Evolutionary conservation across 2,797 vertebrate genomes (phyloP), one percentile per base, ranked within the genome.

Genomic region (Parambassis ranga): DNA sequence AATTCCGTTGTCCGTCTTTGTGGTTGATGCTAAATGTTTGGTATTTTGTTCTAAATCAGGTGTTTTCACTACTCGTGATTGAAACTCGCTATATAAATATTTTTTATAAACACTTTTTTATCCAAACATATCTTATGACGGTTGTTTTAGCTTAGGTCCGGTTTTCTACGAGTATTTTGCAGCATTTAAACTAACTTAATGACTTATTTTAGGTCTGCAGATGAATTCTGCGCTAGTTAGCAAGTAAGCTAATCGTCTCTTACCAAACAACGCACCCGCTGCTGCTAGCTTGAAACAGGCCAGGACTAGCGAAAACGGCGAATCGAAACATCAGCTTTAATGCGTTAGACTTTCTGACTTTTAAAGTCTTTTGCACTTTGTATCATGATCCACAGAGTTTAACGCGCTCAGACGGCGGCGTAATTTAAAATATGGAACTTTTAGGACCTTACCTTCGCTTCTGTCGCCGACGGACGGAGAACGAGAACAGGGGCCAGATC

Each of bases 401-500:
- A 3, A n/a, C 5, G 5, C 0, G 1, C 13, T 14, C 9, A 47
- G 23, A 22, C 38, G 27, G 11, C 46, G n/a, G 6, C 5, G 26
- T 46, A 33, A 69, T 62, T 69, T 65, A 56, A 52, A 80, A 63
- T 58, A 73, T 68, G 63, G 56, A 88, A 77, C 92, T 93, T 90
- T 86, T 69, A 92, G 92, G 93, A 93, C 92, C 91, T 93, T 92
- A 93, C 90, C 90, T 87, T 80, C 31, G 28, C 19, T 6, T 7
- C 5, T 5, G 3, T 9, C 11, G 32, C 3, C 11, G 31, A 24
- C 11, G 31, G 24, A 30, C 28, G 1, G 38, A 26, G 10, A 26
- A 7, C 14, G 14, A 6, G 41, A 57, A 35, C 3, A 11, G 0
- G 19, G 2, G 1, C 0, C 11, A 1, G 1, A 10, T 84, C 20